phyloP scores from a whole-genome alignment of 2,113 vertebrate species.

The Patagioenas fasciata region DNA sequence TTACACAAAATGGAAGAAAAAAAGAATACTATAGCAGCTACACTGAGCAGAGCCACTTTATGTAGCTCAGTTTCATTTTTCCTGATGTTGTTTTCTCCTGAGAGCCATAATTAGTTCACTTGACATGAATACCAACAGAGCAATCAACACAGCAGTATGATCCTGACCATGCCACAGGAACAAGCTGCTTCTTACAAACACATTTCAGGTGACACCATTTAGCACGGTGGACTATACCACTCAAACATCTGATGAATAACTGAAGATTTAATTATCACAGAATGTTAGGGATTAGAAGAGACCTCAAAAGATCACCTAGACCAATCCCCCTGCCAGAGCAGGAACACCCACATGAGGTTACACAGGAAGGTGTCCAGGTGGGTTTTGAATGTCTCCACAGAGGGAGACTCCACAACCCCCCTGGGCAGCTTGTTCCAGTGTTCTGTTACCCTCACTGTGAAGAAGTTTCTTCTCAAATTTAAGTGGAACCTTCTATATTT shows the following conservation, averaged over 20 bases:
- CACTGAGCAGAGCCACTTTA: fast-evolving
- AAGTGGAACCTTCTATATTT: no score
- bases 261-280: not conserved
- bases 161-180: fast-evolving
- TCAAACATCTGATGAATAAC: not conserved
- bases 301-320: no score
- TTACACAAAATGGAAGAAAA: not conserved
- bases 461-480: no score
- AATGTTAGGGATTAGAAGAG: no score
- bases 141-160: not conserved
- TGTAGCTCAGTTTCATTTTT: not conserved
- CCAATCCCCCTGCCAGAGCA: no score
- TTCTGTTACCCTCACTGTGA: no score
- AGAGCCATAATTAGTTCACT: not conserved
- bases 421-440: no score
- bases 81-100: not conserved
- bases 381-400: no score
- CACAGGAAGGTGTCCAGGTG: no score
- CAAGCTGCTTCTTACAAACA: not conserved
- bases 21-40: not conserved
- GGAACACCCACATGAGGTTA: no score
- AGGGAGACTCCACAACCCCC: no score
- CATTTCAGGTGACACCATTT: not conserved
- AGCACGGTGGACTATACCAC: not conserved
- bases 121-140: not conserved